A percentile compares a stretch with the other conserved stretches of the same genome.
Evolutionary conservation across 2,888 invertebrate genomes (phyloP).

Genomic region (Thecophora atra): DNA sequence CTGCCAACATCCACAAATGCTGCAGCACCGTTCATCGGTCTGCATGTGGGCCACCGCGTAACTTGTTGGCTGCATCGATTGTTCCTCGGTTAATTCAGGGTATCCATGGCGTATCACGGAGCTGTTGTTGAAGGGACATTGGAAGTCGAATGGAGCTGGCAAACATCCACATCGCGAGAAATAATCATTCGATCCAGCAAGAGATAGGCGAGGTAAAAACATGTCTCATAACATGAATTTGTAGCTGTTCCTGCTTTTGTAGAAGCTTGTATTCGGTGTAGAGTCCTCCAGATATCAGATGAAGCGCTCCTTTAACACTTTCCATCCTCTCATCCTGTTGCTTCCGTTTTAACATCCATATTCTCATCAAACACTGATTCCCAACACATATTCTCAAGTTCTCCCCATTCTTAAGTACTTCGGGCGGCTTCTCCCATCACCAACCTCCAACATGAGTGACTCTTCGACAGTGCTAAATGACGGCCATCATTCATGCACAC

Average conservation of each 20-base stretch:
- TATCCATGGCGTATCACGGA: too few species aligned
- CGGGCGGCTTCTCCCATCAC: neutral
- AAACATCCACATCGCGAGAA: too few species aligned
- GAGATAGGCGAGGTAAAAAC: too few species aligned
- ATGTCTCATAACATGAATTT: too few species aligned
- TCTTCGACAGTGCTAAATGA: constrained; percentile 62
- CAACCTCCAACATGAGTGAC: neutral
- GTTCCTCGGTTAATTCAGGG: too few species aligned
- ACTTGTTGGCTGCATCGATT: neutral
- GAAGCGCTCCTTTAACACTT: neutral
- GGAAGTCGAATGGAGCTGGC: too few species aligned
- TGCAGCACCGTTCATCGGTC: neutral
- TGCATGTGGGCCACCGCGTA: neutral
- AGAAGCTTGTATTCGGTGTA: too few species aligned
- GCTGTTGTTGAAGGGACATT: too few species aligned
- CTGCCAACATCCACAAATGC: neutral
- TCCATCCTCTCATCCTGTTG: neutral
- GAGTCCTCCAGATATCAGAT: too few species aligned
- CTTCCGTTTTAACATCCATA: neutral
- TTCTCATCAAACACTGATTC: constrained; percentile 22
- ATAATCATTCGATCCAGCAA: too few species aligned
- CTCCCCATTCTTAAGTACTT: neutral
- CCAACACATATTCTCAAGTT: constrained; percentile 1
- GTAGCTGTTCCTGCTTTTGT: too few species aligned
- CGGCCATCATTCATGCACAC: constrained; percentile 60